Evolutionary conservation across 1,140 invertebrate species (phyloP).

Genomic region (Drosophila sturtevanti): DNA sequence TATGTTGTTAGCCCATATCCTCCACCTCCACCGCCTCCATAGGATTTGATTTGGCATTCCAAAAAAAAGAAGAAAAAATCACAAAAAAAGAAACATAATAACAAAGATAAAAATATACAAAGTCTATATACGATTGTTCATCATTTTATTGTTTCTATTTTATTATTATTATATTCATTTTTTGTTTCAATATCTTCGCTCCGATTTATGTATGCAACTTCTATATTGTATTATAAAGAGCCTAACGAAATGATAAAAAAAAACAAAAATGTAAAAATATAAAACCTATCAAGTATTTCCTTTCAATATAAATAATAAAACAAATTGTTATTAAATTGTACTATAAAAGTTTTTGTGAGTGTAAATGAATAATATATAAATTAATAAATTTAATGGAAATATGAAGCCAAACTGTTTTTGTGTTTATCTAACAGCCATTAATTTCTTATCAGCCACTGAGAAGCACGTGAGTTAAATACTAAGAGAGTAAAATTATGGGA

Average conservation of each 20-base stretch:
- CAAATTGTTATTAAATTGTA: constrained; percentile 70
- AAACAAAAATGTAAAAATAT: constrained; percentile 46
- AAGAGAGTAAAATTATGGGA: neutral
- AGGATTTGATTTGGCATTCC: constrained; percentile 67
- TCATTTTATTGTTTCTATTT: constrained; percentile 59
- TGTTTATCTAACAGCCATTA: constrained; percentile 5
- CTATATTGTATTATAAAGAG: constrained; percentile 63
- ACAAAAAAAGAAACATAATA: constrained; percentile 16
- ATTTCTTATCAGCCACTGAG: neutral
- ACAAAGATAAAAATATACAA: constrained; percentile 38
- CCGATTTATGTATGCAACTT: constrained; percentile 61
- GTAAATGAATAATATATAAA: constrained; percentile 51
- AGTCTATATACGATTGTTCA: constrained; percentile 41
- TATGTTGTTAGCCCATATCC: constrained; percentile 39
- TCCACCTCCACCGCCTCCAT: constrained; percentile 25
- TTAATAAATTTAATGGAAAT: constrained; percentile 41
- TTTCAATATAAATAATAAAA: constrained; percentile 44
- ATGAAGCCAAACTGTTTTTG: constrained; percentile 6
- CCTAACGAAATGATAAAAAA: constrained; percentile 36
- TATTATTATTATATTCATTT: constrained; percentile 71
- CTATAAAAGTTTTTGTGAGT: constrained; percentile 60
- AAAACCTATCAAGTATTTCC: constrained; percentile 60
- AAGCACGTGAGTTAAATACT: neutral
- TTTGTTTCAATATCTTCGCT: constrained; percentile 53
- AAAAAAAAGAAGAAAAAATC: constrained; percentile 35